Conservation (phyloP, 2,888 invertebrate genomes). For the Drosophila picticornis region DNA sequence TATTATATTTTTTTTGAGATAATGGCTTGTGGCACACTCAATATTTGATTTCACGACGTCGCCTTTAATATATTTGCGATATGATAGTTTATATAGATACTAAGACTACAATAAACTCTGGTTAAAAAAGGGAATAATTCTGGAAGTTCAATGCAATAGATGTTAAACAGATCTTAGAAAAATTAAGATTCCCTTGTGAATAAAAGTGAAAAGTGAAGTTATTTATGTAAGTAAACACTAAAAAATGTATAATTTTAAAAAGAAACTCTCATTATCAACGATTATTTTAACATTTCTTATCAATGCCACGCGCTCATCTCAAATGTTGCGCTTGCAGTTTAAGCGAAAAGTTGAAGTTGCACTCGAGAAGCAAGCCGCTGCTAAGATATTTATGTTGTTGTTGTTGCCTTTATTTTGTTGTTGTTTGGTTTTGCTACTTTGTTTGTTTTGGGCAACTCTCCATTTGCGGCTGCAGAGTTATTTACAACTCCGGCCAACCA, state of each 20-base stretch:
- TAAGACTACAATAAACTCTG: not conserved
- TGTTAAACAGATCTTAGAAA: not conserved
- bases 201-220: too few species aligned
- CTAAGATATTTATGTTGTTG: slow-evolving; percentile 42
- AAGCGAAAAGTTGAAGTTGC: slow-evolving; percentile 56
- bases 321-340: slow-evolving; percentile 10
- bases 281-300: slow-evolving; percentile 1
- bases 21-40: not conserved
- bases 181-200: not conserved
- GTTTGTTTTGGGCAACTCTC: slow-evolving; percentile 68
- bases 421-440: slow-evolving; percentile 39
- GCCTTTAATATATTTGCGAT: rapidly evolving
- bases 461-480: slow-evolving; percentile 73
- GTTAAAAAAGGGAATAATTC: not conserved
- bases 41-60: not conserved
- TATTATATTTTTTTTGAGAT: not conserved
- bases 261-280: not conserved
- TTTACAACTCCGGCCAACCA: slow-evolving; percentile 58
- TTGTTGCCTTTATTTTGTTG: slow-evolving; percentile 25
- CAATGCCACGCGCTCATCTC: slow-evolving; percentile 1
- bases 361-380: slow-evolving; percentile 50
- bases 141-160: not conserved
- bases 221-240: not conserved
- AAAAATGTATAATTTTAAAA: not conserved
- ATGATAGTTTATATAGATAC: not conserved